A percentile compares a stretch with the other conserved stretches of the same genome.
phyloP scores from a whole-genome alignment of 2,888 invertebrate species.

The Lamellibrachia satsuma region DNA sequence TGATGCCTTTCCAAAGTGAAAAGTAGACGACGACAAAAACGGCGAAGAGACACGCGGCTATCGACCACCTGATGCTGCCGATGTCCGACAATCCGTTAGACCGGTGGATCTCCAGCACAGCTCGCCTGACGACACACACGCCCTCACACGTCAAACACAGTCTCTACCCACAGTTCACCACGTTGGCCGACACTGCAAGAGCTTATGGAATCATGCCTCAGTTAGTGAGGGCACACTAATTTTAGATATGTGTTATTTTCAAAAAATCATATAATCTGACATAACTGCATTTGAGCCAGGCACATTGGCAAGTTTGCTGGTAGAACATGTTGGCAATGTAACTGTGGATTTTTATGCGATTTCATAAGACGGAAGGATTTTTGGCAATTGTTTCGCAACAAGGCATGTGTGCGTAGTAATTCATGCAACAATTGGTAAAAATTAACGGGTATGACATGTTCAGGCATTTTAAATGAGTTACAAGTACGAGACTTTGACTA shows the following conservation, averaged over 20 bases:
- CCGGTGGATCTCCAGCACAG: constrained; percentile 57
- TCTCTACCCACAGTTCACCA: neutral
- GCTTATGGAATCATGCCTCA: neutral
- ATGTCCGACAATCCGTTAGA: constrained; percentile 56
- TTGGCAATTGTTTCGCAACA: too few relatives aligned
- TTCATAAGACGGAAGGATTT: too few relatives aligned
- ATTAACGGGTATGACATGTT: too few relatives aligned
- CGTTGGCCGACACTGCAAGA: neutral
- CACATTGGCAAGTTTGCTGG: too few relatives aligned
- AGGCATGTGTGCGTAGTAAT: too few relatives aligned
- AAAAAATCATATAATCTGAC: too few relatives aligned
- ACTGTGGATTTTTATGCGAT: too few relatives aligned
- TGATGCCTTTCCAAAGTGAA: constrained; percentile 66
- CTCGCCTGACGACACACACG: constrained; percentile 46
- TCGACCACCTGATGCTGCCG: constrained; percentile 61
- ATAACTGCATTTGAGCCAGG: too few relatives aligned
- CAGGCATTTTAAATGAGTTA: too few relatives aligned
- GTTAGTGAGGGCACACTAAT: neutral
- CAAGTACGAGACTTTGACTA: too few relatives aligned
- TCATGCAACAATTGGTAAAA: too few relatives aligned
- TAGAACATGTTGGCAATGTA: too few relatives aligned
- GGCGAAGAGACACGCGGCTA: constrained; percentile 59
- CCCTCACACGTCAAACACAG: neutral
- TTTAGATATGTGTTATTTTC: neutral
- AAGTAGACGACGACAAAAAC: constrained; percentile 66